These are phyloP conservation scores for Origma solitaria DNA, from an alignment of 2,113 vertebrate species.

Conservation along the genomic window DNA sequence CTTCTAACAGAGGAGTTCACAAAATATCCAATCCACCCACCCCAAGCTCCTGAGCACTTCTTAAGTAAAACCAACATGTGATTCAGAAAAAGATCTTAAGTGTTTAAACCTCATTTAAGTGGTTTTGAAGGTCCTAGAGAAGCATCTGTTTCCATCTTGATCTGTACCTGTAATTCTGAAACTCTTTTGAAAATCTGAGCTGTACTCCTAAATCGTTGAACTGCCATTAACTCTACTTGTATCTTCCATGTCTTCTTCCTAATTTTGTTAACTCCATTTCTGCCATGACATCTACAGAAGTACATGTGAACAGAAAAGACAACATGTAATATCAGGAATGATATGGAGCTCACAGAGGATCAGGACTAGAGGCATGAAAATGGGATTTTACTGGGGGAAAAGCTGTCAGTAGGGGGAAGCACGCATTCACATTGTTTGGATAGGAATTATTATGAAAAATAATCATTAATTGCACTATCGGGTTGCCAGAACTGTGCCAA, in stretches of 20 bases:
- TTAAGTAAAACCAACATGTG: neutral
- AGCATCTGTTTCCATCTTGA: neutral
- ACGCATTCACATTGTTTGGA: neutral
- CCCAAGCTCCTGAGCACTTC: neutral
- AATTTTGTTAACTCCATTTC: neutral
- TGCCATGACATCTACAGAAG: neutral
- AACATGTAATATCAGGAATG: accelerated
- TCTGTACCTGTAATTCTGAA: neutral
- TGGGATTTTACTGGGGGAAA: neutral
- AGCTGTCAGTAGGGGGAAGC: accelerated
- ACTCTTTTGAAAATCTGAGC: neutral
- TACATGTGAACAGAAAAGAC: accelerated
- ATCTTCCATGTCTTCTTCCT: neutral
- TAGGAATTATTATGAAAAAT: neutral
- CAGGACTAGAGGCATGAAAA: neutral
- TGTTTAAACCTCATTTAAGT: neutral
- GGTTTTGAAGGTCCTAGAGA: neutral
- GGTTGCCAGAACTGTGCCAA: neutral
- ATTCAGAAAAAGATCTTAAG: neutral
- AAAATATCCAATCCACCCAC: neutral
- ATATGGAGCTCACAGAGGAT: neutral
- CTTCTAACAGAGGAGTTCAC: neutral
- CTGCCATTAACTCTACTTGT: neutral
- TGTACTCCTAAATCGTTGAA: neutral
- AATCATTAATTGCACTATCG: neutral